Conservation (phyloP, 2,113 vertebrate species). For the Natator depressus region DNA sequence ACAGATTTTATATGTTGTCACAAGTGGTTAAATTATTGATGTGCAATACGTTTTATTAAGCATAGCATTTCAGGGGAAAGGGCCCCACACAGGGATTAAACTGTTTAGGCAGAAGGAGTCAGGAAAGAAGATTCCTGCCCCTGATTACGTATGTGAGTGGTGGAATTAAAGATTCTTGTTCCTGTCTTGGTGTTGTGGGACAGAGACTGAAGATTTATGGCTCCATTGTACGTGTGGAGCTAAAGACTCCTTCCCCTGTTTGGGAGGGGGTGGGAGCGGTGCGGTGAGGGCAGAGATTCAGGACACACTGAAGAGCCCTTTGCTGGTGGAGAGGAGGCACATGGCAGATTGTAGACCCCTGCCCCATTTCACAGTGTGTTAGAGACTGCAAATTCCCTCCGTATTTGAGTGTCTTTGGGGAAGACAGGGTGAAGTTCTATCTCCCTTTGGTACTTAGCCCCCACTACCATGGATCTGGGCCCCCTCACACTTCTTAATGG, state of each 20-base stretch:
- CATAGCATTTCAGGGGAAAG: constrained; percentile 13
- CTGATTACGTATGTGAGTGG: not conserved
- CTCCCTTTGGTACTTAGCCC: rapidly evolving
- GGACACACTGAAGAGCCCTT: not conserved
- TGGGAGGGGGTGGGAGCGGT: not conserved
- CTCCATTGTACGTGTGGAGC: not conserved
- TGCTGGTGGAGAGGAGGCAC: not conserved
- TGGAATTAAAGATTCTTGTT: not conserved
- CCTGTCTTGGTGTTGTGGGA: not conserved
- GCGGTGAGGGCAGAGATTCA: not conserved
- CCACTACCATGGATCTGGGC: not conserved
- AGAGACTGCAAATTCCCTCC: not conserved
- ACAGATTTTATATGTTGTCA: constrained; percentile 31
- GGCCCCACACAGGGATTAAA: not conserved
- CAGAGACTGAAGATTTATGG: rapidly evolving
- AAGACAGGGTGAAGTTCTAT: not conserved
- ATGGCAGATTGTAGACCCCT: not conserved
- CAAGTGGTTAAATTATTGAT: constrained; percentile 37
- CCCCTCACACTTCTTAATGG: not conserved
- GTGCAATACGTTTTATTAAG: constrained; percentile 36
- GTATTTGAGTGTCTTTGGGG: not conserved
- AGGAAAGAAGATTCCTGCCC: not conserved
- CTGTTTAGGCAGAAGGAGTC: not conserved
- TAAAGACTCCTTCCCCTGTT: not conserved
- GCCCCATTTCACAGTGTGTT: not conserved